Conservation (phyloP, 2,888 invertebrate genomes). For the Nudaria mundana region DNA sequence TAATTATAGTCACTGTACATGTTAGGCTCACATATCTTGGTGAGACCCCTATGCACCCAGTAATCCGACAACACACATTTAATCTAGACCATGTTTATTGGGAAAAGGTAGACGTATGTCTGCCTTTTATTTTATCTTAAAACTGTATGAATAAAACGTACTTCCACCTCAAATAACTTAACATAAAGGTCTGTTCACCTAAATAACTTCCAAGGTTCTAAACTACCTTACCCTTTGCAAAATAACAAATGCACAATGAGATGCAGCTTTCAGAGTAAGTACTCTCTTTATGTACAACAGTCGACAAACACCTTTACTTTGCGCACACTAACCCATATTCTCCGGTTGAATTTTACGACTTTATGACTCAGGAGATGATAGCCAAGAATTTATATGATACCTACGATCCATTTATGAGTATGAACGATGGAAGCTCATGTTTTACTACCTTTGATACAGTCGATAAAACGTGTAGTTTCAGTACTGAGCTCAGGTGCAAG, state of each 20-base stretch:
- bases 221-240: neutral
- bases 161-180: no score
- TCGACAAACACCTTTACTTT: constrained; percentile 5
- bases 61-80: no score
- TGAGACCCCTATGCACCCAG: no score
- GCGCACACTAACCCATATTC: constrained; percentile 8
- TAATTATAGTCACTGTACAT: no score
- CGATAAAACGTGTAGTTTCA: constrained; percentile 1
- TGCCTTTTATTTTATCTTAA: neutral
- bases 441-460: constrained; percentile 4
- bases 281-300: neutral
- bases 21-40: no score
- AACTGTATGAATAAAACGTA: no score
- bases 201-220: neutral
- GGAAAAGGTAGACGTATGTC: no score
- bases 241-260: no score
- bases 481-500: neutral
- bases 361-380: constrained; percentile 5
- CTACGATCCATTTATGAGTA: constrained; percentile 8
- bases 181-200: no score
- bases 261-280: neutral
- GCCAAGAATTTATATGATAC: constrained; percentile 12
- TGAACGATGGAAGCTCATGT: neutral
- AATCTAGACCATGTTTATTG: no score
- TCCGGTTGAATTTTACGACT: constrained; percentile 7